Percentiles rank a stretch among this genome's conserved stretches.
phyloP scores from a whole-genome alignment of 2,797 vertebrate genomes.

The Acanthornis magna region DNA sequence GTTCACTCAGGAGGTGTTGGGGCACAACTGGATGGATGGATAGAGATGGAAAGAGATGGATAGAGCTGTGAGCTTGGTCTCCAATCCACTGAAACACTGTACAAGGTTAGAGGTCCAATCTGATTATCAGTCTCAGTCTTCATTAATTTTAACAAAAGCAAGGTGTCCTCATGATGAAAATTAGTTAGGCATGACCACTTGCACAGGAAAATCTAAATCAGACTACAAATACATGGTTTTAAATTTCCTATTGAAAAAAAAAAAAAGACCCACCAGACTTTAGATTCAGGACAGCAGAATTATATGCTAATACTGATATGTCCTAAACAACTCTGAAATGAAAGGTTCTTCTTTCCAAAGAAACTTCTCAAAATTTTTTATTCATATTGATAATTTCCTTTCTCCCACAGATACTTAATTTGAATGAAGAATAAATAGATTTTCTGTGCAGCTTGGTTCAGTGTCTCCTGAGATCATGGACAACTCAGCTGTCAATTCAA shows the following conservation, averaged over 20 bases:
- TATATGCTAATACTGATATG: neutral
- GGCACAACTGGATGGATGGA: neutral
- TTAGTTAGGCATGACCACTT: neutral
- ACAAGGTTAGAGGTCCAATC: neutral
- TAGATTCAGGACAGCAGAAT: neutral
- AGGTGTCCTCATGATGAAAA: neutral
- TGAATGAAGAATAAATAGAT: neutral
- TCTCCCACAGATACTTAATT: neutral
- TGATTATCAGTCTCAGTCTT: neutral
- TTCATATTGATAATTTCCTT: neutral
- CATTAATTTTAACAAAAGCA: neutral
- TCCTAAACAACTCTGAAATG: neutral
- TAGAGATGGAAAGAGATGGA: neutral
- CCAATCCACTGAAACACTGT: neutral
- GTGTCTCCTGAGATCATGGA: neutral
- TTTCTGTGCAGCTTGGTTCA: neutral
- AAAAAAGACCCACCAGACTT: fast-evolving
- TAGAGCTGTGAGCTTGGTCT: neutral
- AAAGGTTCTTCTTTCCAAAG: neutral
- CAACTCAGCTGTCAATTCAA: neutral
- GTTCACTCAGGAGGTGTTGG: neutral
- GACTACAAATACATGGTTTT: neutral
- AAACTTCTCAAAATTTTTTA: neutral
- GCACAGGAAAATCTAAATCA: neutral
- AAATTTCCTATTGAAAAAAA: neutral